These are phyloP conservation scores for Epizoanthus ramosus DNA, from an alignment of 92 coral and sea anemone species.

Conservation along the genomic window DNA sequence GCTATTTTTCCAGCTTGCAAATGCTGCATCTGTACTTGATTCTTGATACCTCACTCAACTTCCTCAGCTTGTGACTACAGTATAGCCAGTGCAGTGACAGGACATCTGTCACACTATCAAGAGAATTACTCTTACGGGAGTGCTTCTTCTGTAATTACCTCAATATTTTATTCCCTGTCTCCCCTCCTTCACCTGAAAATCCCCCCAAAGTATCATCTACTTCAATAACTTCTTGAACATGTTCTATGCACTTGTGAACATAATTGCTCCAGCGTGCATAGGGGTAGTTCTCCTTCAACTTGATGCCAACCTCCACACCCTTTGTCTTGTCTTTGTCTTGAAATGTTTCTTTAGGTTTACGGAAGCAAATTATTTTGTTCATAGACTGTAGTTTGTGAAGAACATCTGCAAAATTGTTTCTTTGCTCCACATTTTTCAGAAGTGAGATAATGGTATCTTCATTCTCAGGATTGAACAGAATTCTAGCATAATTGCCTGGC, in stretches of 20 bases:
- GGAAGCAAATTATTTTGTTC: conserved; percentile 26
- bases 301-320: conserved; percentile 36
- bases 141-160: conserved; percentile 44
- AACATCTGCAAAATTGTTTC: neutral
- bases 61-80: no score
- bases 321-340: conserved; percentile 5
- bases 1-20: no score
- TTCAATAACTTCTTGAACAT: conserved; percentile 45
- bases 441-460: conserved; percentile 11
- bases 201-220: conserved; percentile 37
- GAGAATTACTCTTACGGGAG: conserved; percentile 38
- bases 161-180: conserved; percentile 47
- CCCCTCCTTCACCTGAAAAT: conserved; percentile 48
- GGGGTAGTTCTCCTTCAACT: conserved; percentile 18
- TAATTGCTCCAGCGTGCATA: conserved; percentile 52
- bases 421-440: conserved; percentile 30
- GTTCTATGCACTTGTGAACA: conserved; percentile 45
- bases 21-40: no score
- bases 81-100: conserved; percentile 41
- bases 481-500: conserved; percentile 54
- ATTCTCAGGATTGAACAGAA: conserved; percentile 37
- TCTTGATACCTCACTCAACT: no score
- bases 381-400: neutral
- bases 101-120: conserved; percentile 37
- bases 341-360: conserved; percentile 25